Conservation (phyloP, 2,888 invertebrate species). For the Meteorus cinctellus region DNA sequence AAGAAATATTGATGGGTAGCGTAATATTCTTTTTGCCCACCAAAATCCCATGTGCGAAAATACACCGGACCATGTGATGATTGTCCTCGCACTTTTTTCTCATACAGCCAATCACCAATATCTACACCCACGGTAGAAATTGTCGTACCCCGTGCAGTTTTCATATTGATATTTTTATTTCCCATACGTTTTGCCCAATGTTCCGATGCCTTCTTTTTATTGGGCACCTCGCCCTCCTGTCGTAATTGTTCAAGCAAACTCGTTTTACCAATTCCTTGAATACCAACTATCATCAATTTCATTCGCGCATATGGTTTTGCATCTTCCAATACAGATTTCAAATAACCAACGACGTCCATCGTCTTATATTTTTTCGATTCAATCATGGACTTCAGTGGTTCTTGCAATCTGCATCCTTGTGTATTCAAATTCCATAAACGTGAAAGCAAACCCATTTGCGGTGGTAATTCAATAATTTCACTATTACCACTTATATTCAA, state of each 20-base stretch:
- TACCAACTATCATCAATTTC: constrained; percentile 97
- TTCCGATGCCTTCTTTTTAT: constrained; percentile 81
- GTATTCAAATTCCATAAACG: constrained; percentile 98
- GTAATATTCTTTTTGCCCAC: constrained; percentile 98
- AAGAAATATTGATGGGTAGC: constrained; percentile 99
- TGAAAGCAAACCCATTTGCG: constrained; percentile 94
- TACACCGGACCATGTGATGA: constrained; percentile 87
- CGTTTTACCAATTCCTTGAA: constrained; percentile 91
- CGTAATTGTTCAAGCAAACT: constrained; percentile 91
- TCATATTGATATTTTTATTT: constrained; percentile 86
- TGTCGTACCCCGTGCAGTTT: constrained; percentile 84
- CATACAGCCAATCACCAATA: constrained; percentile 95
- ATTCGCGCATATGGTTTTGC: constrained; percentile 95
- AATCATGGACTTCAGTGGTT: constrained; percentile 93
- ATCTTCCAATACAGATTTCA: constrained; percentile 91
- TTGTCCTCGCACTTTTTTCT: constrained; percentile 85
- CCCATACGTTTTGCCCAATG: constrained; percentile 98
- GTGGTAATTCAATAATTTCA: constrained; percentile 90
- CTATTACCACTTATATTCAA: constrained; percentile 92
- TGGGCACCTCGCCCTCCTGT: constrained; percentile 86
- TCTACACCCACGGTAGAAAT: constrained; percentile 98
- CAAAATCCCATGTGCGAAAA: constrained; percentile 99
- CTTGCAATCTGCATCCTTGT: constrained; percentile 89
- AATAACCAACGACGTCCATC: constrained; percentile 94
- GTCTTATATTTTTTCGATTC: constrained; percentile 95